These are phyloP conservation scores for Serilophus lunatus DNA, from an alignment of 2,113 vertebrate species.

Conservation along the genomic window DNA sequence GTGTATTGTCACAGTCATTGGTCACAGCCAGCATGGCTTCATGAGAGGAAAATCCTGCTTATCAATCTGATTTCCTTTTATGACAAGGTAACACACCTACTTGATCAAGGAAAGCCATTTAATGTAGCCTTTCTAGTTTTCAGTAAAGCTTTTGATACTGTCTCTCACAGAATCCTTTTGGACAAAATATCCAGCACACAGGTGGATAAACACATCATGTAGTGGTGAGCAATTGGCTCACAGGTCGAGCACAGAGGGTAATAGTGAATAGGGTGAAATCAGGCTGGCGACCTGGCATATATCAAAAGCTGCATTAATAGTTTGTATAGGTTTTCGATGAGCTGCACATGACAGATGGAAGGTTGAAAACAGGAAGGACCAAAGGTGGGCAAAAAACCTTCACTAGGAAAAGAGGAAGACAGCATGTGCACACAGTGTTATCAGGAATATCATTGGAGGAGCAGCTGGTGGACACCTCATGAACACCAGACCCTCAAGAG, in stretches of 20 bases:
- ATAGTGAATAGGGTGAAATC: background rate
- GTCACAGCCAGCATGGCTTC: background rate
- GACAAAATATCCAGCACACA: background rate
- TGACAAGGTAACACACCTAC: background rate
- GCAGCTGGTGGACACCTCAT: too few species aligned
- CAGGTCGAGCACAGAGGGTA: background rate
- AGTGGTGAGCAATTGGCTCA: background rate
- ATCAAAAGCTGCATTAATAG: too few species aligned
- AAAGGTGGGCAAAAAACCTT: too few species aligned
- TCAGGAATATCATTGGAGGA: too few species aligned
- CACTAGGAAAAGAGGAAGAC: too few species aligned
- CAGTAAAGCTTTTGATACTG: background rate
- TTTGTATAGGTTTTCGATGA: too few species aligned
- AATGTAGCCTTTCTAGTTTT: background rate
- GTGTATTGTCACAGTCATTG: too few species aligned
- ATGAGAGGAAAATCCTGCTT: background rate
- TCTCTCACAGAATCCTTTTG: background rate
- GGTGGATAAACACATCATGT: background rate
- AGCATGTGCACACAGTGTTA: too few species aligned
- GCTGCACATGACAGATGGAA: too few species aligned
- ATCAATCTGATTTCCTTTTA: too few species aligned
- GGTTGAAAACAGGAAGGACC: too few species aligned
- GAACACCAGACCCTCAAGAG: too few species aligned
- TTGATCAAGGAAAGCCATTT: background rate
- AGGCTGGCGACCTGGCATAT: background rate